These are phyloP conservation scores for Antitype chi DNA, from an alignment of 2,888 invertebrate species.

Conservation along the genomic window DNA sequence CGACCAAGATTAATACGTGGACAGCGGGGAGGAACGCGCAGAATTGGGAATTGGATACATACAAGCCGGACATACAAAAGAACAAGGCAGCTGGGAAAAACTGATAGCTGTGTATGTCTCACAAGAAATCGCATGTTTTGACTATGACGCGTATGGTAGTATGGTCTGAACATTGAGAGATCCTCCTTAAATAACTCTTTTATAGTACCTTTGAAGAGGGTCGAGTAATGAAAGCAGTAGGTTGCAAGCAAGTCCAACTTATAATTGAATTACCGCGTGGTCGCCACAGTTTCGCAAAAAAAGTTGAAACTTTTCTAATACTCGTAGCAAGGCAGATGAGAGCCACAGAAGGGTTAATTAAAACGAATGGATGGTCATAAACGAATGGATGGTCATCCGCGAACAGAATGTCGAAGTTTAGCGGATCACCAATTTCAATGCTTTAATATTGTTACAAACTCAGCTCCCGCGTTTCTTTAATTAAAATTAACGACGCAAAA, in stretches of 20 bases:
- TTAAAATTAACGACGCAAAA: conserved; percentile 91
- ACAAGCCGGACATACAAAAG: conserved; percentile 77
- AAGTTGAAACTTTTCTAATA: conserved; percentile 81
- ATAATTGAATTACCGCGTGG: conserved; percentile 84
- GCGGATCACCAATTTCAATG: conserved; percentile 90
- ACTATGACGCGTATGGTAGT: background rate
- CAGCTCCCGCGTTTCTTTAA: conserved; percentile 88
- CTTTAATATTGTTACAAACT: conserved; percentile 90
- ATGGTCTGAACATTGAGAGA: conserved; percentile 9
- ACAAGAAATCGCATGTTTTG: conserved; percentile 41
- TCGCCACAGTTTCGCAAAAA: conserved; percentile 76
- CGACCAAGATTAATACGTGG: conserved; percentile 87
- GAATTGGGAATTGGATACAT: conserved; percentile 77
- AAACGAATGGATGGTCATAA: conserved; percentile 89
- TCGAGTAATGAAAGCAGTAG: conserved; percentile 34
- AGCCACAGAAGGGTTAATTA: conserved; percentile 87
- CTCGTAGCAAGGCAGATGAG: conserved; percentile 81
- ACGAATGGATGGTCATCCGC: conserved; percentile 89
- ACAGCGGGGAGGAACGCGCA: conserved; percentile 78
- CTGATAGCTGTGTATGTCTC: conserved; percentile 62
- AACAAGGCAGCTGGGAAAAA: conserved; percentile 69
- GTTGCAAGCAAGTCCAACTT: conserved; percentile 69
- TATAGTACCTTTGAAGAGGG: conserved; percentile 39
- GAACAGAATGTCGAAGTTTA: conserved; percentile 88
- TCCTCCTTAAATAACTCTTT: conserved; percentile 21